phyloP scores from a whole-genome alignment of 2,888 invertebrate species.

The Agrochola macilenta region DNA sequence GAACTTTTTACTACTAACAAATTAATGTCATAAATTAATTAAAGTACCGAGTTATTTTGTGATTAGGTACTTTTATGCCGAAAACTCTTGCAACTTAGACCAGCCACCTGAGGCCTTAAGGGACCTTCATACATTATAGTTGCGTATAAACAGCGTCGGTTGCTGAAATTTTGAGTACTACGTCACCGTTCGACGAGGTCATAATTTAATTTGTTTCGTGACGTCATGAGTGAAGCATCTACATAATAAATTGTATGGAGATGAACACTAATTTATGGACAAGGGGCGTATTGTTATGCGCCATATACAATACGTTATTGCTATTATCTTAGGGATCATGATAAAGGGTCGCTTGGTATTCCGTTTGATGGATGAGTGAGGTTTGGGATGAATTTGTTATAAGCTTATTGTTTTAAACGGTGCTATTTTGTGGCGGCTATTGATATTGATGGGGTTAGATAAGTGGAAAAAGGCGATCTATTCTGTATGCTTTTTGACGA shows the following conservation, averaged over 20 bases:
- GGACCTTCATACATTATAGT: constrained; percentile 81
- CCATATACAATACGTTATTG: constrained; percentile 61
- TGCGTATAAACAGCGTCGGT: constrained; percentile 76
- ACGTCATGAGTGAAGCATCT: constrained; percentile 64
- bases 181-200: constrained; percentile 70
- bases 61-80: background rate
- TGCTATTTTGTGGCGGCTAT: background rate
- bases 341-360: constrained; percentile 51
- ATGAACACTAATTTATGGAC: constrained; percentile 65
- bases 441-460: constrained; percentile 4
- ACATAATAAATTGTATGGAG: constrained; percentile 66
- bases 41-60: background rate
- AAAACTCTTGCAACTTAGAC: constrained; percentile 44
- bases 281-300: constrained; percentile 61
- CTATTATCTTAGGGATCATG: constrained; percentile 62
- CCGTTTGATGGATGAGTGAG: constrained; percentile 46
- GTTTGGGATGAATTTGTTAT: constrained; percentile 33
- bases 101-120: constrained; percentile 63
- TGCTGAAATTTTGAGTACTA: constrained; percentile 82
- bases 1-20: too few relatives aligned
- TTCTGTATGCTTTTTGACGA: too few relatives aligned
- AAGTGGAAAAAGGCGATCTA: too few relatives aligned
- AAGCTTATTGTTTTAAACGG: constrained; percentile 18
- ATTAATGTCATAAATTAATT: too few relatives aligned
- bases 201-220: constrained; percentile 81